These are phyloP conservation scores for Globodera ellingtonae DNA, from an alignment of 1,140 invertebrate species.

Conservation along the genomic window DNA sequence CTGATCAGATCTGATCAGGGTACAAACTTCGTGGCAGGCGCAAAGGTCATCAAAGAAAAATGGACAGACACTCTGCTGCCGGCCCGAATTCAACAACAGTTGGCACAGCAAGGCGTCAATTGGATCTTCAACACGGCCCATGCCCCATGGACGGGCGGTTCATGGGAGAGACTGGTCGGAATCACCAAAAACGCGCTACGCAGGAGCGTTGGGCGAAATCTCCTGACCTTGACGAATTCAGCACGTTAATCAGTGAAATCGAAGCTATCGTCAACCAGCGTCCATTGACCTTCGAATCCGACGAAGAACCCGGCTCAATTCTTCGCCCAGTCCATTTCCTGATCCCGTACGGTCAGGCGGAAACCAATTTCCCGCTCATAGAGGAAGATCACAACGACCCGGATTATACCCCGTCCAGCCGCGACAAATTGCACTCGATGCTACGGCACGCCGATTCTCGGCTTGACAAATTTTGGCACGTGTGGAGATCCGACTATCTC, in stretches of 20 bases:
- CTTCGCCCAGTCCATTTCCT: slow-evolving; percentile 1
- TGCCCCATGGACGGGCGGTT: too few relatives aligned
- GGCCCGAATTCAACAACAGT: too few relatives aligned
- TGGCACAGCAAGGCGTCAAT: too few relatives aligned
- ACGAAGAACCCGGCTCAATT: not conserved
- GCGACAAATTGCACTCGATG: not conserved
- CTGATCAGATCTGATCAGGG: too few relatives aligned
- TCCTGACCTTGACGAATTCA: not conserved
- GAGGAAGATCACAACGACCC: not conserved
- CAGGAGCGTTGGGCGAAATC: too few relatives aligned
- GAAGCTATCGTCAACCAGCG: not conserved
- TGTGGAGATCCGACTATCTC: not conserved
- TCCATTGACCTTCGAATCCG: not conserved
- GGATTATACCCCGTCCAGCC: not conserved
- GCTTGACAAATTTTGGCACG: not conserved
- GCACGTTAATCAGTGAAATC: not conserved
- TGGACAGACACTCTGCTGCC: too few relatives aligned
- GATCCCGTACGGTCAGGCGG: not conserved
- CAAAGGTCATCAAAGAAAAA: too few relatives aligned
- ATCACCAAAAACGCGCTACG: too few relatives aligned
- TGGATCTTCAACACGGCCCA: too few relatives aligned
- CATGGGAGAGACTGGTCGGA: too few relatives aligned
- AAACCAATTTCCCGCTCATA: not conserved
- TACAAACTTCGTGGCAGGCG: too few relatives aligned
- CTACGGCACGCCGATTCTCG: not conserved